A percentile compares a stretch with the other conserved stretches of the same genome.
Conservation (phyloP, 1,140 invertebrate species). For the Acromyrmex heyeri region DNA sequence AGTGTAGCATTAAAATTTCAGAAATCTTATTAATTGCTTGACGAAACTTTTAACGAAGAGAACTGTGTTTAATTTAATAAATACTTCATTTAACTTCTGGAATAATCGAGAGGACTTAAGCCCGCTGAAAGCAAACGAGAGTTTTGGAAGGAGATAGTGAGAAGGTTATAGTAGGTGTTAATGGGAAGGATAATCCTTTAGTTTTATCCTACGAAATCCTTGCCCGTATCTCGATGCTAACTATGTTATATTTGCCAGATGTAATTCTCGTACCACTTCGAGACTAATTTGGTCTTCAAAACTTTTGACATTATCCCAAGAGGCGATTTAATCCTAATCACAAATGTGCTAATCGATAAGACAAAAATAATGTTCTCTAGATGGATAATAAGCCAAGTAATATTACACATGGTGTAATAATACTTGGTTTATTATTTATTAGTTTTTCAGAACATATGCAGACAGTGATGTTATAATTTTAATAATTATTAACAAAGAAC, state of each 20-base stretch:
- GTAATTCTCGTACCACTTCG: slow-evolving; percentile 20
- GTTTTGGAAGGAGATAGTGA: slow-evolving; percentile 22
- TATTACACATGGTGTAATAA: neutral
- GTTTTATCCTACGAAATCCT: slow-evolving; percentile 55
- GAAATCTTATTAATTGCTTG: slow-evolving; percentile 53
- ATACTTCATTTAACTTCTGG: slow-evolving; percentile 43
- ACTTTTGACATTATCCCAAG: slow-evolving; percentile 8
- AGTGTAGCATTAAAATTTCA: slow-evolving; percentile 13
- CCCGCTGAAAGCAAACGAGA: slow-evolving; percentile 20
- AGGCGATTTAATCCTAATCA: neutral
- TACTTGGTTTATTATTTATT: neutral
- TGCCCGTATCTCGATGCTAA: slow-evolving; percentile 18
- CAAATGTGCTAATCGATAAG: neutral
- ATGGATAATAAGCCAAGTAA: neutral
- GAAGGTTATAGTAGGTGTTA: slow-evolving; percentile 51
- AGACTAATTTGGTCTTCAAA: slow-evolving; percentile 26
- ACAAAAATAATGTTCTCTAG: neutral
- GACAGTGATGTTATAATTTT: neutral
- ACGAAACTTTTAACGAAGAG: slow-evolving; percentile 38
- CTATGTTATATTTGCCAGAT: slow-evolving; percentile 46
- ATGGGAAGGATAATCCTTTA: slow-evolving; percentile 52
- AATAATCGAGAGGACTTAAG: slow-evolving; percentile 56
- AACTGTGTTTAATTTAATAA: slow-evolving; percentile 59
- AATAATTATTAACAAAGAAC: slow-evolving; percentile 4
- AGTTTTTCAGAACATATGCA: neutral